Evolutionary conservation across 2,888 invertebrate genomes (phyloP).

Genomic region (Tenthredo notha): DNA sequence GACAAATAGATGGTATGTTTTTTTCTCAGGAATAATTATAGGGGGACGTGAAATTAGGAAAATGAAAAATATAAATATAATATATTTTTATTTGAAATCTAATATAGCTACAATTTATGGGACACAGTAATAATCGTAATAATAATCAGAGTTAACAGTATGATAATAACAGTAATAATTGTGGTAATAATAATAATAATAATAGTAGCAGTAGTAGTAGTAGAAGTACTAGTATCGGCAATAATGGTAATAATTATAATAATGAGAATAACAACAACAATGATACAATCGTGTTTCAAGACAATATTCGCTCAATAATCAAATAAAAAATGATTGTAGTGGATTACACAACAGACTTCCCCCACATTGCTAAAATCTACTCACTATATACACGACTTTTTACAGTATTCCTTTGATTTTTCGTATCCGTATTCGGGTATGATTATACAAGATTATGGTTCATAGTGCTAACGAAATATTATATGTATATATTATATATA

Average conservation of each 20-base stretch:
- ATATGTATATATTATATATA: neutral
- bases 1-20: neutral
- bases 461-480: neutral
- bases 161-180: neutral
- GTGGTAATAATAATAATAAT: neutral
- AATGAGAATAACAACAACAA: conserved; percentile 50
- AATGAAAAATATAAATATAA: conserved; percentile 69
- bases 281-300: conserved; percentile 32
- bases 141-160: conserved; percentile 47
- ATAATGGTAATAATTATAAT: conserved; percentile 25
- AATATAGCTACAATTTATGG: conserved; percentile 51
- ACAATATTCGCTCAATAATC: conserved; percentile 52
- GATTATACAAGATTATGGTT: neutral
- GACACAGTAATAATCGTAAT: conserved; percentile 56
- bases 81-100: conserved; percentile 64
- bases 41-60: conserved; percentile 45
- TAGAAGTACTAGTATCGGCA: conserved; percentile 11
- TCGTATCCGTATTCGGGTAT: neutral
- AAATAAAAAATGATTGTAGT: conserved; percentile 59
- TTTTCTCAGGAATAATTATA: too few relatives aligned
- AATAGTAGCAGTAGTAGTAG: neutral
- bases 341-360: conserved; percentile 58
- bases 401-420: conserved; percentile 58
- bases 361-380: conserved; percentile 49
- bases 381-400: conserved; percentile 73